These are phyloP conservation scores for Nasonia longicornis DNA, from an alignment of 1,140 invertebrate species.

Conservation along the genomic window DNA sequence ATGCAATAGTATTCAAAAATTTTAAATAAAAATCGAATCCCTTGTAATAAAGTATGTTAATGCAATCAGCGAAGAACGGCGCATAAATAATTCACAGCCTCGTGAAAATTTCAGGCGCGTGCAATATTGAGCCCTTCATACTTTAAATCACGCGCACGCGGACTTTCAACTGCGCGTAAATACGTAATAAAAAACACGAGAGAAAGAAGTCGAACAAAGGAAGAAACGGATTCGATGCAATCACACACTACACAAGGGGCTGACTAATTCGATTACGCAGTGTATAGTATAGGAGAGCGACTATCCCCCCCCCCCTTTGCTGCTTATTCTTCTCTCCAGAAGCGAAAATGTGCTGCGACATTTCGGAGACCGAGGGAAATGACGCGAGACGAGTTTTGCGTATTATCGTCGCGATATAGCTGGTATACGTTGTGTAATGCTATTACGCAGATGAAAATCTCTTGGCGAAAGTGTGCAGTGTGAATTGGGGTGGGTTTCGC, in stretches of 20 bases:
- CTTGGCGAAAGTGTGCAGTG: background rate
- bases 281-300: slow-evolving; percentile 11
- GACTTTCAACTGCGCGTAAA: slow-evolving; percentile 10
- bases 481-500: slow-evolving; percentile 1
- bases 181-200: slow-evolving; percentile 29
- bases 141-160: background rate
- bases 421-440: background rate
- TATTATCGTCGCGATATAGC: background rate
- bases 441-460: slow-evolving; percentile 30
- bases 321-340: slow-evolving; percentile 38
- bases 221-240: slow-evolving; percentile 55
- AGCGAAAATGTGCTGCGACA: background rate
- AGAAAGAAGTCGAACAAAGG: background rate
- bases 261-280: slow-evolving; percentile 65
- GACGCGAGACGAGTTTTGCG: slow-evolving; percentile 22
- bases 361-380: background rate
- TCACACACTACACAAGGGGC: slow-evolving; percentile 64
- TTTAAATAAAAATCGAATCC: too few species aligned
- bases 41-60: background rate
- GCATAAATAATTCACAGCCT: background rate
- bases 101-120: background rate
- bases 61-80: background rate
- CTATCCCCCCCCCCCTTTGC: slow-evolving; percentile 41
- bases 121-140: background rate
- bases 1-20: too few species aligned